These are phyloP conservation scores for Diachrysia chrysitis DNA, from an alignment of 2,888 invertebrate genomes.

Conservation along the genomic window DNA sequence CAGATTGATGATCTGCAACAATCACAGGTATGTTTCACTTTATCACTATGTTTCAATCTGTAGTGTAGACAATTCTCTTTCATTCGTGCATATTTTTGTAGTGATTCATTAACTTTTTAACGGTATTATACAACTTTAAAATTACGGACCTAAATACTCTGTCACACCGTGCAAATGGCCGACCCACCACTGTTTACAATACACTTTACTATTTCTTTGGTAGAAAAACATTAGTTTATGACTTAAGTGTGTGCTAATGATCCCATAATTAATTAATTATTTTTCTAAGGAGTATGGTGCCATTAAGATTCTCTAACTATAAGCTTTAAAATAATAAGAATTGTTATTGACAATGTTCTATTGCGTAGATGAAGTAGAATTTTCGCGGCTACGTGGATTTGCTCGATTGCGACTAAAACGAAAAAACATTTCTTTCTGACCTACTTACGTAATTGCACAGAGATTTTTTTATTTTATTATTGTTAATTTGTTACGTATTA, in stretches of 20 bases:
- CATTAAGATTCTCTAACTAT: conserved; percentile 30
- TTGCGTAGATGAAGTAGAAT: conserved; percentile 53
- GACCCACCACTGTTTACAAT: conserved; percentile 91
- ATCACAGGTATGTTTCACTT: conserved; percentile 85
- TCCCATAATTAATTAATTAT: conserved; percentile 71
- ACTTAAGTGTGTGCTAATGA: conserved; percentile 60
- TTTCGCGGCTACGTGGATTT: conserved; percentile 75
- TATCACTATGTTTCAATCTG: conserved; percentile 77
- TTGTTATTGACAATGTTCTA: conserved; percentile 66
- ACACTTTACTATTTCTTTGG: conserved; percentile 76
- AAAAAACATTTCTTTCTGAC: conserved; percentile 33
- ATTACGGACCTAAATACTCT: conserved; percentile 90
- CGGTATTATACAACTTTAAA: conserved; percentile 79
- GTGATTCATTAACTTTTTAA: conserved; percentile 83
- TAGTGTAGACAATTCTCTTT: conserved; percentile 70
- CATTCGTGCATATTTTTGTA: conserved; percentile 83
- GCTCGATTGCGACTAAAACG: conserved; percentile 45
- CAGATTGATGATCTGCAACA: conserved; percentile 88
- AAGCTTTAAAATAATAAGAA: conserved; percentile 65
- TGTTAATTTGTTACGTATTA: conserved; percentile 17
- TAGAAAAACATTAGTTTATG: conserved; percentile 65
- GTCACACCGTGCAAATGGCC: conserved; percentile 92
- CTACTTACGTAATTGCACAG: conserved; percentile 43
- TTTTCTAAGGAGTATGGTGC: conserved; percentile 62
- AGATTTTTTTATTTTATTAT: conserved; percentile 25